Evolutionary conservation across 2,797 vertebrate species (phyloP).

Genomic region (Moxostoma hubbsi): DNA sequence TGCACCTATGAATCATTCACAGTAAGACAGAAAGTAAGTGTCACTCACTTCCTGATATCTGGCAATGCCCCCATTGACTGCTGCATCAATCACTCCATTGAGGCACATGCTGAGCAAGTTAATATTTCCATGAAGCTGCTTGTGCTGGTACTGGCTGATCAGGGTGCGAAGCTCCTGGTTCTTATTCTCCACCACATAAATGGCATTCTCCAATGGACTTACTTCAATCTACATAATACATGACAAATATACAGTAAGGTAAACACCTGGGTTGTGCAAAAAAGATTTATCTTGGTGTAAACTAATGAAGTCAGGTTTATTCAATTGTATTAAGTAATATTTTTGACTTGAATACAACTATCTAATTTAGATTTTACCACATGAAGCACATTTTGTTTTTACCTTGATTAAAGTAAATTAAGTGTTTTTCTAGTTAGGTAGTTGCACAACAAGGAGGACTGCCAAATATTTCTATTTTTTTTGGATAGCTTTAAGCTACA

Average conservation of each 20-base stretch:
- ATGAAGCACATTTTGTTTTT: too few species aligned
- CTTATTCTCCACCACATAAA: conserved; percentile 99
- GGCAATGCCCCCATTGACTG: conserved; percentile 96
- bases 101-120: conserved; percentile 99
- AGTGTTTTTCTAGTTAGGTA: too few species aligned
- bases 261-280: not conserved
- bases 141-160: conserved; percentile 98
- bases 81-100: conserved; percentile 97
- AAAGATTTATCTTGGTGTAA: too few species aligned
- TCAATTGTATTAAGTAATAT: too few species aligned
- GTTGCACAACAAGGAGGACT: too few species aligned
- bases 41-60: conserved; percentile 95
- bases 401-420: too few species aligned
- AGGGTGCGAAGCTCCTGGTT: conserved; percentile 95
- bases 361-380: too few species aligned
- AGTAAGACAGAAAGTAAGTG: not conserved
- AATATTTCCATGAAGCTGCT: conserved; percentile 95
- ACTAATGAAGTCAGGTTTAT: too few species aligned
- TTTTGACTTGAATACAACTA: too few species aligned
- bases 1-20: too few species aligned
- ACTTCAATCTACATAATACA: conserved; percentile 87
- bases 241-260: not conserved
- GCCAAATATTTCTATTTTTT: too few species aligned
- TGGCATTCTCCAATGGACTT: conserved; percentile 96
- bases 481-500: too few species aligned